Conservation (phyloP, 2,113 vertebrate genomes). For the Pseudorhombus dupliciocellatus region DNA sequence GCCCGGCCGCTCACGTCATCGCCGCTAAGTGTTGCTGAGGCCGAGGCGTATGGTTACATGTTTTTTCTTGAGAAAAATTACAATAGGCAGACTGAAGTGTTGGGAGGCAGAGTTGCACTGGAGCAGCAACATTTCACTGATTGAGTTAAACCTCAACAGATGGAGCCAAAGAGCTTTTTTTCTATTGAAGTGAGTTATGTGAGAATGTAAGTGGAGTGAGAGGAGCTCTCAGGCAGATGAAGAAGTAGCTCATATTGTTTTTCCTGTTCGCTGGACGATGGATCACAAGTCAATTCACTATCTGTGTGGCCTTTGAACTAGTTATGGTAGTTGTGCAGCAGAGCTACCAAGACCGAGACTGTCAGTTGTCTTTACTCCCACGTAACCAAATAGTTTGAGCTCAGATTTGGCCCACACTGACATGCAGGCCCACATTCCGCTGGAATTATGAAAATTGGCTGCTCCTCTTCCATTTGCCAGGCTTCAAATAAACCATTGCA, state of each 20-base stretch:
- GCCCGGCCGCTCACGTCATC: constrained; percentile 44
- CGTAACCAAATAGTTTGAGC: too few species aligned
- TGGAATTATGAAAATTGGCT: too few species aligned
- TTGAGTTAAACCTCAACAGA: background rate
- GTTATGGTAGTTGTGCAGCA: background rate
- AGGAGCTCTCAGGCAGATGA: background rate
- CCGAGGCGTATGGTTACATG: background rate
- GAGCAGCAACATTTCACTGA: background rate
- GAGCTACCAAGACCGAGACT: background rate
- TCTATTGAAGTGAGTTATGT: background rate
- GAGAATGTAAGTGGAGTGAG: background rate
- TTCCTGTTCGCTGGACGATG: background rate
- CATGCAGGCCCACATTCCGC: too few species aligned
- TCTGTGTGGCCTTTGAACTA: background rate
- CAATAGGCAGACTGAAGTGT: background rate
- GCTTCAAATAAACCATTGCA: too few species aligned
- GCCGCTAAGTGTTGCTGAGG: constrained; percentile 13
- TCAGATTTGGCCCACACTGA: too few species aligned
- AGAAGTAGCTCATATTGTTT: background rate
- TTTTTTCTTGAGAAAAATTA: constrained; percentile 14
- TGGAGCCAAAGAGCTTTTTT: background rate
- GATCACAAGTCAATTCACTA: background rate
- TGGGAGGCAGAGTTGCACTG: background rate
- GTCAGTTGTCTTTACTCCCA: background rate
- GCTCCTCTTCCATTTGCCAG: too few species aligned